phyloP scores from a whole-genome alignment of 2,113 vertebrate species.

The Alaudala cheleensis region DNA sequence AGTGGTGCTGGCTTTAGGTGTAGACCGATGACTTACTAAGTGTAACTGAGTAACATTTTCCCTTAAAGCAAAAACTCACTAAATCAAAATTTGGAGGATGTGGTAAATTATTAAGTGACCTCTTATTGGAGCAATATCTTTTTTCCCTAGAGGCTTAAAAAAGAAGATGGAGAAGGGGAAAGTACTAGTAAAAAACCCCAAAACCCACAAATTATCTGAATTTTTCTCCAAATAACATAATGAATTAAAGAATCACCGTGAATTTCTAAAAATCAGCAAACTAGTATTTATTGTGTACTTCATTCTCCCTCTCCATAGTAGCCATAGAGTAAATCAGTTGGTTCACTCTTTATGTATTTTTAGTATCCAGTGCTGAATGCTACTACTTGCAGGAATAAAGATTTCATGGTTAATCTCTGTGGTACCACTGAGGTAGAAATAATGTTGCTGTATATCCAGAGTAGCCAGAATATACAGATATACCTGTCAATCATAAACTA shows the following conservation, averaged over 20 bases:
- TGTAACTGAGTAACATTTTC: background rate
- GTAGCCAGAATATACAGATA: background rate
- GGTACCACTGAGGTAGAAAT: background rate
- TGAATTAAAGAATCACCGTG: background rate
- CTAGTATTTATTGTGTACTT: background rate
- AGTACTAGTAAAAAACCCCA: background rate
- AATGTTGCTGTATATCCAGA: background rate
- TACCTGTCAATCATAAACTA: background rate
- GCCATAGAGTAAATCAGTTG: background rate
- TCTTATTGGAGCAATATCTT: background rate
- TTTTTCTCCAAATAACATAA: background rate
- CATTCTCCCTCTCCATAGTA: background rate
- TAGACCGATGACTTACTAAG: background rate
- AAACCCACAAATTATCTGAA: background rate
- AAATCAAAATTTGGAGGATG: background rate
- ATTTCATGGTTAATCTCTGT: background rate
- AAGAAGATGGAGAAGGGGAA: background rate
- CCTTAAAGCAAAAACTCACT: background rate
- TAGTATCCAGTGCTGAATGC: background rate
- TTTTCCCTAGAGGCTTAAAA: background rate
- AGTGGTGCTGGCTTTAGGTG: background rate
- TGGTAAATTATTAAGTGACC: background rate
- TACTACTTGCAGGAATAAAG: background rate
- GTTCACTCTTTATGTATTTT: background rate
- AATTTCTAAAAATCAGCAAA: background rate